Evolutionary conservation across 2,797 vertebrate genomes (phyloP).

Genomic region (Petrocephalus schoutedeni): DNA sequence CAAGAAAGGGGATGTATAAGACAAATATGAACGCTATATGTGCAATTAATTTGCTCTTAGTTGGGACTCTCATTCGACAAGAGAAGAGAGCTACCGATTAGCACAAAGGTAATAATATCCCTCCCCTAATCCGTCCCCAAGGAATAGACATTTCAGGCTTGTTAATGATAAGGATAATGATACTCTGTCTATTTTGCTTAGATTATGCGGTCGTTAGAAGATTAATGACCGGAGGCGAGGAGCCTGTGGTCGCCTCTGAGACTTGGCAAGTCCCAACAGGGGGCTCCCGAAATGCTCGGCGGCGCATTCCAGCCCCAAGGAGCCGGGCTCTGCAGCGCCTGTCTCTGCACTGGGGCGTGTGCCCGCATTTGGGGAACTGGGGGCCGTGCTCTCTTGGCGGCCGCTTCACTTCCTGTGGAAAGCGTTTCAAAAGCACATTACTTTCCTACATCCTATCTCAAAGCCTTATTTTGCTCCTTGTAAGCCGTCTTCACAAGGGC

Average conservation of each 20-base stretch:
- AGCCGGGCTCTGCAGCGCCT: slow-evolving; percentile 59
- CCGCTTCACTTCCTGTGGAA: slow-evolving; percentile 75
- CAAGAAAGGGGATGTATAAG: neutral
- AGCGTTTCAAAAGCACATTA: slow-evolving; percentile 56
- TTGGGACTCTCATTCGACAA: slow-evolving; percentile 11
- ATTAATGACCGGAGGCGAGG: slow-evolving; percentile 75
- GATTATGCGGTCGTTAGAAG: slow-evolving; percentile 77
- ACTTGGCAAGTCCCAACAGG: slow-evolving; percentile 83
- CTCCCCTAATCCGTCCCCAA: slow-evolving; percentile 36
- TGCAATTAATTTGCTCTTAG: slow-evolving; percentile 21
- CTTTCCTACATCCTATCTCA: slow-evolving; percentile 32
- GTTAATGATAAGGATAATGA: slow-evolving; percentile 75
- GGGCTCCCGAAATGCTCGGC: slow-evolving; percentile 71
- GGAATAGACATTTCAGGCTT: slow-evolving; percentile 48
- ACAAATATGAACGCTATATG: neutral
- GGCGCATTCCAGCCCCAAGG: slow-evolving; percentile 75
- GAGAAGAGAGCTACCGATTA: slow-evolving; percentile 17
- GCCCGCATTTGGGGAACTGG: slow-evolving; percentile 64
- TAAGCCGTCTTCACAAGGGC: slow-evolving; percentile 70
- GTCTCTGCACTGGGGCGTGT: slow-evolving; percentile 45
- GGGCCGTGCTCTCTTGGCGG: slow-evolving; percentile 76
- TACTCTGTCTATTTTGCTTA: slow-evolving; percentile 72
- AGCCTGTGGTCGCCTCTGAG: slow-evolving; percentile 82
- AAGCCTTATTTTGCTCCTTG: slow-evolving; percentile 60
- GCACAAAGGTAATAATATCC: slow-evolving; percentile 32